Percentiles rank a stretch among this genome's conserved stretches.
Conservation (phyloP, 2,113 vertebrate species). For the Gallinago undulata region DNA sequence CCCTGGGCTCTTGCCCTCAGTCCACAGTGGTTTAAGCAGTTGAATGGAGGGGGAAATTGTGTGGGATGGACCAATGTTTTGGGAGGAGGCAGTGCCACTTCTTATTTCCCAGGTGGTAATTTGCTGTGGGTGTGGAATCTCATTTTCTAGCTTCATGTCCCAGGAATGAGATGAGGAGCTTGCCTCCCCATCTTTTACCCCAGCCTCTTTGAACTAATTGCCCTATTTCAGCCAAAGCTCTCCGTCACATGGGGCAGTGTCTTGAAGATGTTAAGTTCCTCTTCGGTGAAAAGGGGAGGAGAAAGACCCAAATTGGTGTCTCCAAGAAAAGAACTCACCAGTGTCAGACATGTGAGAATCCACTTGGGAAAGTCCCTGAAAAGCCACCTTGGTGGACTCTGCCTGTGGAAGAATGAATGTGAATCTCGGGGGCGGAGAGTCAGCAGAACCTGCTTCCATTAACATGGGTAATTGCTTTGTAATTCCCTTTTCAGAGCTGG, state of each 20-base stretch:
- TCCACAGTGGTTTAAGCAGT: not conserved
- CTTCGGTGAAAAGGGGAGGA: not conserved
- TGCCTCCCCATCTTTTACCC: not conserved
- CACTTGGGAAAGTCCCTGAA: not conserved
- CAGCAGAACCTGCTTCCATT: not conserved
- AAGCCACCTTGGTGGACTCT: not conserved
- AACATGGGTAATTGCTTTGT: conserved; percentile 28
- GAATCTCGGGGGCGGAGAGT: not conserved
- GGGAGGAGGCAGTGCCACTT: not conserved
- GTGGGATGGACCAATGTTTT: not conserved
- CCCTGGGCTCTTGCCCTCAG: not conserved
- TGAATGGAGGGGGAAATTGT: not conserved
- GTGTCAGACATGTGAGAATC: not conserved
- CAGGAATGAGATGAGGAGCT: not conserved
- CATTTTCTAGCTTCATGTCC: not conserved
- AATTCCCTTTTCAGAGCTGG: not conserved
- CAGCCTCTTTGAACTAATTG: not conserved
- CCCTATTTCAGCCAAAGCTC: not conserved
- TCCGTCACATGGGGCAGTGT: not conserved
- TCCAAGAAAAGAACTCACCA: not conserved
- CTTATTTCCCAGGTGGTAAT: not conserved
- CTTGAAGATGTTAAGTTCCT: not conserved
- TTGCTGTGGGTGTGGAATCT: not conserved
- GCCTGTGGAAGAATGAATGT: not conserved
- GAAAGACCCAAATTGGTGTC: not conserved